Conservation (phyloP, 2,797 vertebrate genomes). For the Malacoctenus gilli region DNA sequence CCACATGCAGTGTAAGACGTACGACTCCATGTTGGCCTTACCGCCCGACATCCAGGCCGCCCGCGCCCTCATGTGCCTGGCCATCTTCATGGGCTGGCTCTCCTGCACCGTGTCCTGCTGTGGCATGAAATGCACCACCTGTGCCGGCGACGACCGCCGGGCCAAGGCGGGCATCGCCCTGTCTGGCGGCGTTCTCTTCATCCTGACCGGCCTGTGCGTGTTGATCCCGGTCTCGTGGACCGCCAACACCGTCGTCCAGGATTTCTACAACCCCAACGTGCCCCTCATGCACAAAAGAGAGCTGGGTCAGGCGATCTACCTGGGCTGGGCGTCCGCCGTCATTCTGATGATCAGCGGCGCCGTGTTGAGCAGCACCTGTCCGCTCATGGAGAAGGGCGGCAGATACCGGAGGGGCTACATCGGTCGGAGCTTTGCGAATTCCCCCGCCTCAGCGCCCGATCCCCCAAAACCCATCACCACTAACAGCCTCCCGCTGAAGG, state of each 20-base stretch:
- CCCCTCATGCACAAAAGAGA: slow-evolving; percentile 82
- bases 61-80: slow-evolving; percentile 84
- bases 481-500: slow-evolving; percentile 78
- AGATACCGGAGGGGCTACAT: slow-evolving; percentile 78
- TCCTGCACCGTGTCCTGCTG: slow-evolving; percentile 87
- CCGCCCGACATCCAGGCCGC: slow-evolving; percentile 84
- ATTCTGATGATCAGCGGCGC: slow-evolving; percentile 85
- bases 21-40: slow-evolving; percentile 84
- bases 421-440: slow-evolving; percentile 79
- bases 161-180: slow-evolving; percentile 84
- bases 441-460: slow-evolving; percentile 64
- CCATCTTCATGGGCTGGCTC: slow-evolving; percentile 86
- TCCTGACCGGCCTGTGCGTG: slow-evolving; percentile 83
- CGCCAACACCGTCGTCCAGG: slow-evolving; percentile 82
- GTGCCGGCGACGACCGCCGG: slow-evolving; percentile 82
- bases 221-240: slow-evolving; percentile 85
- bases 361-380: slow-evolving; percentile 84
- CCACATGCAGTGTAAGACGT: slow-evolving; percentile 87
- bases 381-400: slow-evolving; percentile 71
- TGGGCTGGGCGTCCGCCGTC: slow-evolving; percentile 82
- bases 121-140: slow-evolving; percentile 88
- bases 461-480: slow-evolving; percentile 76
- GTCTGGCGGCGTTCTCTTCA: slow-evolving; percentile 82
- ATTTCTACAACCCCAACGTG: slow-evolving; percentile 85
- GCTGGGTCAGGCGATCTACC: slow-evolving; percentile 85